phyloP scores from a whole-genome alignment of 2,888 invertebrate genomes.

The Digitonthophagus gazella region DNA sequence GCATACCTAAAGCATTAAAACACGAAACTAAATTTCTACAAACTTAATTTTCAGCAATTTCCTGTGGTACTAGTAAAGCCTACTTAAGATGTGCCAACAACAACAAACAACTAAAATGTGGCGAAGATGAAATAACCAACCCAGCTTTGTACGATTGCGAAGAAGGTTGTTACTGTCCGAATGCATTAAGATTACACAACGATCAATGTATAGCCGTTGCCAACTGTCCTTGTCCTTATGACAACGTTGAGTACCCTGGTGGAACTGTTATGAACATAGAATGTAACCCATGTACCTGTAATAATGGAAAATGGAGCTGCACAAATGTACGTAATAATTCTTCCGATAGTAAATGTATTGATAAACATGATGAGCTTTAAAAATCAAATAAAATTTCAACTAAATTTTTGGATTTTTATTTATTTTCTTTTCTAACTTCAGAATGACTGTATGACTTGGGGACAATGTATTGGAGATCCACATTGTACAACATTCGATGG shows the following conservation, averaged over 20 bases:
- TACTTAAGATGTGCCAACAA: slow-evolving; percentile 10
- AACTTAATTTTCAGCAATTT: background rate
- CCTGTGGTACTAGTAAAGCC: background rate
- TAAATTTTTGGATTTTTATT: background rate
- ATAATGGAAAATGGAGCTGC: slow-evolving; percentile 72
- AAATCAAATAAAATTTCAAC: background rate
- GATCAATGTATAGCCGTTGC: slow-evolving; percentile 7
- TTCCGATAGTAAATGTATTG: too few relatives aligned
- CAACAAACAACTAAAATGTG: background rate
- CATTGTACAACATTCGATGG: slow-evolving; percentile 18
- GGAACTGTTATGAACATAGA: slow-evolving; percentile 69
- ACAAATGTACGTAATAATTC: slow-evolving; percentile 50
- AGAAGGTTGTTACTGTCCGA: slow-evolving; percentile 18
- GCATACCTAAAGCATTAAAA: too few relatives aligned
- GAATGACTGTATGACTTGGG: background rate
- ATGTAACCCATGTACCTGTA: slow-evolving; percentile 74
- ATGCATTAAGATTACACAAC: background rate
- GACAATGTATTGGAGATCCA: slow-evolving; percentile 3
- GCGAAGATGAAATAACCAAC: background rate
- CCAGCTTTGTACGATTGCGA: slow-evolving; percentile 1
- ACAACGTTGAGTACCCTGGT: slow-evolving; percentile 71
- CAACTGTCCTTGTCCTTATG: slow-evolving; percentile 65
- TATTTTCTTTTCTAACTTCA: background rate
- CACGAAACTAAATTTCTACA: background rate
- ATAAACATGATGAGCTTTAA: background rate